Percentiles rank a stretch among this genome's conserved stretches.
Evolutionary conservation across 2,113 vertebrate species (phyloP).

Genomic region (Silurus glanis): DNA sequence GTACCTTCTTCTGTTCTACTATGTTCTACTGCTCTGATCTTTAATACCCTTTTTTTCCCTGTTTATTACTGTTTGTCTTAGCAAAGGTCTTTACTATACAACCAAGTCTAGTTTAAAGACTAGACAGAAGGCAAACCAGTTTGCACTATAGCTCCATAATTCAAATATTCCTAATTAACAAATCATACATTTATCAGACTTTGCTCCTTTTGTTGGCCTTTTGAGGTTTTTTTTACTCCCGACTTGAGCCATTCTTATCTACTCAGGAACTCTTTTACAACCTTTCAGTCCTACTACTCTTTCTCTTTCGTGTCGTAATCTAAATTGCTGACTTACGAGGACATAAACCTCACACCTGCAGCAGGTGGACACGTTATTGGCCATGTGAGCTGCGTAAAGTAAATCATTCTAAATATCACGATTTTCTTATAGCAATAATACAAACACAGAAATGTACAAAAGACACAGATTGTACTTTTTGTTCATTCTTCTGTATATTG

Average conservation of each 20-base stretch:
- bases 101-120: not conserved
- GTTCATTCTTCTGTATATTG: not conserved
- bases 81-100: not conserved
- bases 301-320: not conserved
- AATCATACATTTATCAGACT: constrained; percentile 83
- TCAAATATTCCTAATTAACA: constrained; percentile 84
- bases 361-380: not conserved
- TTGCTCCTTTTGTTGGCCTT: constrained; percentile 78
- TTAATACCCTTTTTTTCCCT: not conserved
- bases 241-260: constrained; percentile 69
- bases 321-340: not conserved
- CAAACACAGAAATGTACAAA: not conserved
- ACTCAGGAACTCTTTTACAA: constrained; percentile 57
- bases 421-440: not conserved
- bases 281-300: not conserved
- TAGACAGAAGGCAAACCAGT: constrained; percentile 43
- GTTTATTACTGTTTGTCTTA: not conserved
- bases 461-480: not conserved
- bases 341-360: not conserved
- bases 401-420: not conserved
- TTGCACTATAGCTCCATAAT: constrained; percentile 67
- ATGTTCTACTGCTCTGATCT: not conserved
- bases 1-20: not conserved
- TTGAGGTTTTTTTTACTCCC: constrained; percentile 61
- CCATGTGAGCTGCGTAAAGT: not conserved